Evolutionary conservation across 2,888 invertebrate genomes (phyloP), one percentile per base, ranked within the genome.

Genomic region (Parasteatoda lunata): DNA sequence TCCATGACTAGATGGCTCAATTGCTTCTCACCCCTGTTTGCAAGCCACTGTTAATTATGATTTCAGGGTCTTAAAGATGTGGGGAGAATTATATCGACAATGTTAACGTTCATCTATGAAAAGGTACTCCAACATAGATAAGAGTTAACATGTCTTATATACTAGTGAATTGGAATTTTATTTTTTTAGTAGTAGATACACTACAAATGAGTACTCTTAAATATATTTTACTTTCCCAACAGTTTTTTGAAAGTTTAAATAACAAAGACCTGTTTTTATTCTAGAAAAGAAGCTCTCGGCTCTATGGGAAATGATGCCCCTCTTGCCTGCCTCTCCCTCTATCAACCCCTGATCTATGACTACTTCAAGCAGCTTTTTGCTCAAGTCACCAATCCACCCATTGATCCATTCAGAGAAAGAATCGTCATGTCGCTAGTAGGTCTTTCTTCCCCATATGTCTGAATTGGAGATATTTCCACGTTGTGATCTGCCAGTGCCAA

Each of bases 291-390:
- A 93, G 97, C 98, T 0, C 93, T 99, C 47, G 99, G 99, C 79
- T 99, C 98, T 51, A 99, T 99, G 99, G 99, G 99, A 86, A 99
- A 99, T 92, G 99, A 99, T 93, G 97, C 97, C 0, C 99, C 99
- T 0, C 93, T 99, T 90, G 99, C 99, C 8, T 99, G 99, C 91
- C 94, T 99, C 49, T 99, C 99, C 0, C 94, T 95, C 92, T 98
- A 97, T 93, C 97, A 98, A 91, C 99, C 99, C 8, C 93, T 98
- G 85, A 94, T 97, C 2, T 99, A 98, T 92, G 97, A 97, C 90
- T 99, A 99, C 93, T 99, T 99, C 94, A 99, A 99, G 92, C 99
- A 99, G 92, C 93, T 99, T 71, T 99, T 99, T 93, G 99, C 99
- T 59, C 99, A 99, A 94, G 94, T 98, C 90, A 99, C 99, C 90